Percentiles rank a stretch among this genome's conserved stretches.
Conservation (phyloP, 2,888 invertebrate species). For the Tipula helvola region DNA sequence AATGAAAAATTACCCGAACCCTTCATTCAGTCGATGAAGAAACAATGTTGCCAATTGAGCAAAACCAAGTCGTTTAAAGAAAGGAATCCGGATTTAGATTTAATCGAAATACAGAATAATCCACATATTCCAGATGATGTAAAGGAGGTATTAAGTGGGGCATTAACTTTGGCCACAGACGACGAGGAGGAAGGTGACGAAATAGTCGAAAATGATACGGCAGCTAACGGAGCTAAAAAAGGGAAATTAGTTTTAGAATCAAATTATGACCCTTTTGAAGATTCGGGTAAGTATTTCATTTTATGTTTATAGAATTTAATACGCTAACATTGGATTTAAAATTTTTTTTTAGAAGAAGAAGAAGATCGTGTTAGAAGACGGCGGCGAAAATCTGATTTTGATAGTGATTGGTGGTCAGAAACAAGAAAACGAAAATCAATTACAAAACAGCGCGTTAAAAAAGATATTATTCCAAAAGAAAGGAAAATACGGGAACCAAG, state of each 20-base stretch:
- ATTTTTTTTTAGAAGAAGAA: slow-evolving; percentile 18
- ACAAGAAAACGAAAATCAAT: slow-evolving; percentile 22
- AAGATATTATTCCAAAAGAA: not conserved
- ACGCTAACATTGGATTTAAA: not conserved
- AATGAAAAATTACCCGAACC: slow-evolving; percentile 22
- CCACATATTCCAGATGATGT: slow-evolving; percentile 35
- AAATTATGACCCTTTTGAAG: slow-evolving; percentile 32
- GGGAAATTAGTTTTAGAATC: slow-evolving; percentile 24
- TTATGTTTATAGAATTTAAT: not conserved
- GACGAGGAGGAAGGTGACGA: slow-evolving; percentile 23
- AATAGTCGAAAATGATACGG: slow-evolving; percentile 16
- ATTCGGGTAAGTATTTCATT: slow-evolving; percentile 24
- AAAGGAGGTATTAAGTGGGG: slow-evolving; percentile 33
- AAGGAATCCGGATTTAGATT: slow-evolving; percentile 35
- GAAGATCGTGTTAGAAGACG: slow-evolving; percentile 30
- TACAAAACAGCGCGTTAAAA: slow-evolving; percentile 17
- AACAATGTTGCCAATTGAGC: slow-evolving; percentile 31
- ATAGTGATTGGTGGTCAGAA: slow-evolving; percentile 34
- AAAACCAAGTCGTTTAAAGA: slow-evolving; percentile 35
- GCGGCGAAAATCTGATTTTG: slow-evolving; percentile 33
- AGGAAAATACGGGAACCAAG: not conserved
- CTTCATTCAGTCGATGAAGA: slow-evolving; percentile 32
- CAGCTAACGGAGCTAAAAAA: not conserved
- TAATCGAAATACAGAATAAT: slow-evolving; percentile 35
- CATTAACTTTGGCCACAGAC: slow-evolving; percentile 28